Conservation (phyloP, 2,113 vertebrate species). For the Myanophis thanlyinensis region DNA sequence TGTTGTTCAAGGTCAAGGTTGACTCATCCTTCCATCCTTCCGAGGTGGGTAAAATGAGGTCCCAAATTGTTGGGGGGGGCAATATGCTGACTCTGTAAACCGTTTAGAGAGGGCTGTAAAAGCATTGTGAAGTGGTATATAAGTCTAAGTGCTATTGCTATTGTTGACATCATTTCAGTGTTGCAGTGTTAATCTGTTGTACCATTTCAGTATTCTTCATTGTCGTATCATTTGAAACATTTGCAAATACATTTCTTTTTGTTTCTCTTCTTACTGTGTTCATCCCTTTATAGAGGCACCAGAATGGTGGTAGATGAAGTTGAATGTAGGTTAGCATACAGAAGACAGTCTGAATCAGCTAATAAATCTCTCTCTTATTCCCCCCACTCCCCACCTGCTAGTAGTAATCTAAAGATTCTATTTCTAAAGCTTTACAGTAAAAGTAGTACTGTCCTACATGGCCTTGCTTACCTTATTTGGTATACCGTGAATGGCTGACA, state of each 20-base stretch:
- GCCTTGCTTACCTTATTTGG: background rate
- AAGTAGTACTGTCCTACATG: background rate
- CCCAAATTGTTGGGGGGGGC: too few relatives aligned
- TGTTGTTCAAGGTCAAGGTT: background rate
- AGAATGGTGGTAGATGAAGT: background rate
- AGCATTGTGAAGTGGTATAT: too few relatives aligned
- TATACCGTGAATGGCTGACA: background rate
- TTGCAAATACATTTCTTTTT: background rate
- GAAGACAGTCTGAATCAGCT: background rate
- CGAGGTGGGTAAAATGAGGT: too few relatives aligned
- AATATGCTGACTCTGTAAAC: too few relatives aligned
- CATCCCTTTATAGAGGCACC: background rate
- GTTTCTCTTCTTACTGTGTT: background rate
- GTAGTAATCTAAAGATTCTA: background rate
- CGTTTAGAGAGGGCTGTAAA: too few relatives aligned
- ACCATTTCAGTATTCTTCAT: background rate
- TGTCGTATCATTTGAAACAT: background rate
- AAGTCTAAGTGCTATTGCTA: too few relatives aligned
- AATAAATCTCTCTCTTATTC: background rate
- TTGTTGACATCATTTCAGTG: background rate
- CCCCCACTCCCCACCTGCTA: background rate
- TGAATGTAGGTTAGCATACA: background rate
- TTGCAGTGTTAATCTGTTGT: background rate
- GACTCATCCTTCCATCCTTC: too few relatives aligned
- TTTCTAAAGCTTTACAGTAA: background rate